Percentiles rank a stretch among this genome's conserved stretches.
These are phyloP conservation scores for Belonocnema kinseyi DNA, from an alignment of 1,140 invertebrate genomes.

Conservation along the genomic window DNA sequence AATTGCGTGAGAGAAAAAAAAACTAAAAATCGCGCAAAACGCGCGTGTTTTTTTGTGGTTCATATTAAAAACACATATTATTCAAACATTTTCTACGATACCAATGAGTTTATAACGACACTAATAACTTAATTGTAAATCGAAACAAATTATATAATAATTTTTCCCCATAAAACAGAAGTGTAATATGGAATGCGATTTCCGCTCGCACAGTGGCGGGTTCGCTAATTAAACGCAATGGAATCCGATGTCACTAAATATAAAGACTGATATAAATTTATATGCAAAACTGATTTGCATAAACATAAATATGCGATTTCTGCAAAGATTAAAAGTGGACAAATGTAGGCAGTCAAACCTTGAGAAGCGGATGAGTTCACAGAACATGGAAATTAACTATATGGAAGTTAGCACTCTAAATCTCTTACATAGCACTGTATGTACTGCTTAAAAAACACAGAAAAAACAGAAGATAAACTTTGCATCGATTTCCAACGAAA, in stretches of 20 bases:
- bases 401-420: too few relatives aligned
- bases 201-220: not conserved
- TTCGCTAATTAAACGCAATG: constrained; percentile 10
- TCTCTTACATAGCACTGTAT: too few relatives aligned
- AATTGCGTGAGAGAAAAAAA: too few relatives aligned
- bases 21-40: too few relatives aligned
- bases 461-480: too few relatives aligned
- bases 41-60: too few relatives aligned
- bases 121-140: too few relatives aligned
- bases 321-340: constrained; percentile 19
- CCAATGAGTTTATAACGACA: too few relatives aligned
- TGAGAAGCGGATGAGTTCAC: constrained; percentile 18
- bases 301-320: constrained; percentile 43
- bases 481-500: too few relatives aligned
- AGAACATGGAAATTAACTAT: not conserved
- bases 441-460: too few relatives aligned
- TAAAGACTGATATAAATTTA: constrained; percentile 15
- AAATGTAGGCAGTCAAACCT: constrained; percentile 5
- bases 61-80: too few relatives aligned
- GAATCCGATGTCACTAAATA: constrained; percentile 28
- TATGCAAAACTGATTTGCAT: constrained; percentile 53
- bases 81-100: too few relatives aligned
- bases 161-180: not conserved
- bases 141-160: not conserved
- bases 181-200: not conserved